Percentiles rank a stretch among this genome's conserved stretches.
Conservation (phyloP, 2,797 vertebrate species). For the Microchirus variegatus region DNA sequence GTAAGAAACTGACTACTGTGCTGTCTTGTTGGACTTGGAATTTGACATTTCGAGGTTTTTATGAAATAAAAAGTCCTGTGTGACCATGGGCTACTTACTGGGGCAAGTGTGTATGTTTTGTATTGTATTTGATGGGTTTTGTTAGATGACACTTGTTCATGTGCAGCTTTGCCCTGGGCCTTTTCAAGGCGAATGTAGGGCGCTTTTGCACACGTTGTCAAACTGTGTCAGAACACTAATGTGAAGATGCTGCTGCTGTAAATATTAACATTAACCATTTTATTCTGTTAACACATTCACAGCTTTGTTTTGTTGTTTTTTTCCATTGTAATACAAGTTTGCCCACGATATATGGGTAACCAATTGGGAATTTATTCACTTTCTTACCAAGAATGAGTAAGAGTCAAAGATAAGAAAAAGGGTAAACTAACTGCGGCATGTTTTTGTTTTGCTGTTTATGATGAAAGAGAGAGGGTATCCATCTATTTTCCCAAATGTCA, state of each 20-base stretch:
- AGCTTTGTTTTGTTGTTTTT: constrained; percentile 12
- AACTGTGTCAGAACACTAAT: constrained; percentile 26
- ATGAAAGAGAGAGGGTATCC: background rate
- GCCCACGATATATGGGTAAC: constrained; percentile 3
- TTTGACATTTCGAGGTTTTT: constrained; percentile 60
- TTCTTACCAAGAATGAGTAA: background rate
- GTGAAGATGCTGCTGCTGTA: constrained; percentile 64
- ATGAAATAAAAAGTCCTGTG: constrained; percentile 60
- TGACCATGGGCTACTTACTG: constrained; percentile 46
- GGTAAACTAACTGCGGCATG: constrained; percentile 6
- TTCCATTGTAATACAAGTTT: background rate
- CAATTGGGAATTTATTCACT: constrained; percentile 4
- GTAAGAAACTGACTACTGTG: constrained; percentile 62
- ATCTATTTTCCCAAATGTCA: background rate
- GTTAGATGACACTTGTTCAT: constrained; percentile 43
- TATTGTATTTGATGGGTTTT: constrained; percentile 54
- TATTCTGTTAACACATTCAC: constrained; percentile 17
- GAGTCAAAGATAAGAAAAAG: background rate
- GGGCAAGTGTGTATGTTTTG: constrained; percentile 54
- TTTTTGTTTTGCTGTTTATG: background rate
- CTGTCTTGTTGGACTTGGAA: constrained; percentile 59
- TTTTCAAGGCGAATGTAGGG: constrained; percentile 17
- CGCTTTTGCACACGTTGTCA: constrained; percentile 43
- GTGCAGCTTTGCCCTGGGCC: constrained; percentile 40
- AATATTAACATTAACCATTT: constrained; percentile 45